Evolutionary conservation across 2,888 invertebrate genomes (phyloP).

Genomic region (Asteroscopus sphinx): DNA sequence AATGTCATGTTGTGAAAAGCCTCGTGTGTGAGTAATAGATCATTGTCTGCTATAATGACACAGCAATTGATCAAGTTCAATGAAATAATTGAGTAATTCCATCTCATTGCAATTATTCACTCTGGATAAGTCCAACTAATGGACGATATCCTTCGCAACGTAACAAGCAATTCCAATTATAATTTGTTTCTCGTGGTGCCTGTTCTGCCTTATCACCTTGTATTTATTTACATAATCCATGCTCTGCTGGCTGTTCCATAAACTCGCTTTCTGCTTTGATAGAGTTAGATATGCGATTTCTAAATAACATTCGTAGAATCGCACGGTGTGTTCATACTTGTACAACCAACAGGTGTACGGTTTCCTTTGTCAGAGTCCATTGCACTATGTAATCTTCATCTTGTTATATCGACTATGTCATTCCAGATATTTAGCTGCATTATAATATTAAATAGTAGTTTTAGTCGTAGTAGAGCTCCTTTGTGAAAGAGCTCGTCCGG

Average conservation of each 20-base stretch:
- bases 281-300: conserved; percentile 53
- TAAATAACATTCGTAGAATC: conserved; percentile 56
- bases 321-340: conserved; percentile 34
- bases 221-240: conserved; percentile 52
- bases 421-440: conserved; percentile 11
- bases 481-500: too few relatives aligned
- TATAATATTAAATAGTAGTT: too few relatives aligned
- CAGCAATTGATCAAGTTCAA: conserved; percentile 45
- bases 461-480: too few relatives aligned
- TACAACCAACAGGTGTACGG: conserved; percentile 42
- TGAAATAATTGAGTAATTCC: conserved; percentile 48
- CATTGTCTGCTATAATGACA: conserved; percentile 36
- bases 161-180: conserved; percentile 46
- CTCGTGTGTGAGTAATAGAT: conserved; percentile 25
- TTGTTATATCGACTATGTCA: conserved; percentile 28
- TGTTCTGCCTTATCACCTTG: conserved; percentile 25
- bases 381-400: conserved; percentile 41
- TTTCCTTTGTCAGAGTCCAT: conserved; percentile 52
- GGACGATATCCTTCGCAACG: conserved; percentile 58
- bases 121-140: conserved; percentile 57
- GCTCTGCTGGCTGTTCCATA: conserved; percentile 47
- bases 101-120: conserved; percentile 58
- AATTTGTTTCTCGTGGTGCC: conserved; percentile 30
- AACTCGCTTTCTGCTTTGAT: conserved; percentile 55
- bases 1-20: conserved; percentile 16